These are phyloP conservation scores for Blastobasis adustella DNA, from an alignment of 2,888 invertebrate species.

Conservation along the genomic window DNA sequence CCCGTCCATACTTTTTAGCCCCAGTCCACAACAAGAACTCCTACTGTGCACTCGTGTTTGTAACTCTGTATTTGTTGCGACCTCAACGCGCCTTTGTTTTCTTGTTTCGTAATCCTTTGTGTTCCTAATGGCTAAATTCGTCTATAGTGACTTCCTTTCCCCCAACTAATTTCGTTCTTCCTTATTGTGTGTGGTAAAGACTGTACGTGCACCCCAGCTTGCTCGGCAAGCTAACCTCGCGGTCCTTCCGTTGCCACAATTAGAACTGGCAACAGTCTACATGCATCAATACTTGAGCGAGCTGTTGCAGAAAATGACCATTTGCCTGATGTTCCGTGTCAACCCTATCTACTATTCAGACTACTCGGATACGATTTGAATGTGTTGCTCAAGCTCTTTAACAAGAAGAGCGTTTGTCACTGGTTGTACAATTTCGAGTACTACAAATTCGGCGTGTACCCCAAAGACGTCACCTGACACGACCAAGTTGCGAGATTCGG, in stretches of 20 bases:
- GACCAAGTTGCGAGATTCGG: too few relatives aligned
- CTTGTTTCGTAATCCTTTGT: conserved; percentile 10
- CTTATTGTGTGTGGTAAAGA: conserved; percentile 26
- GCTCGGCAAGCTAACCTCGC: too few relatives aligned
- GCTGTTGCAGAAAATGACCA: conserved; percentile 66
- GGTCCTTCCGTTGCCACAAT: conserved; percentile 31
- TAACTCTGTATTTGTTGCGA: not conserved
- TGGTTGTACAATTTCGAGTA: conserved; percentile 69
- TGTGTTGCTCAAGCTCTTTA: conserved; percentile 39
- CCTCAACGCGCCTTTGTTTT: conserved; percentile 15
- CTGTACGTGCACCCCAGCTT: conserved; percentile 10
- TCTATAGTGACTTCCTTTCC: conserved; percentile 58
- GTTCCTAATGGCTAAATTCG: conserved; percentile 64
- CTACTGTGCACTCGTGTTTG: conserved; percentile 26
- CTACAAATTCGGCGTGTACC: conserved; percentile 63
- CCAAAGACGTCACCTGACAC: conserved; percentile 65
- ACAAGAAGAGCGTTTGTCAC: conserved; percentile 47
- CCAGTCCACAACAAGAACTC: conserved; percentile 29
- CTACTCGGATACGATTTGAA: conserved; percentile 78
- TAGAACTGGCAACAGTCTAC: conserved; percentile 48
- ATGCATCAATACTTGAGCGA: conserved; percentile 59
- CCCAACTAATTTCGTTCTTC: conserved; percentile 39
- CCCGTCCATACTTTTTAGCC: conserved; percentile 18
- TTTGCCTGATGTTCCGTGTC: conserved; percentile 69
- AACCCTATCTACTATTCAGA: conserved; percentile 81